phyloP scores from a whole-genome alignment of 2,888 invertebrate species.

The Drosophila pseudotakahashii region DNA sequence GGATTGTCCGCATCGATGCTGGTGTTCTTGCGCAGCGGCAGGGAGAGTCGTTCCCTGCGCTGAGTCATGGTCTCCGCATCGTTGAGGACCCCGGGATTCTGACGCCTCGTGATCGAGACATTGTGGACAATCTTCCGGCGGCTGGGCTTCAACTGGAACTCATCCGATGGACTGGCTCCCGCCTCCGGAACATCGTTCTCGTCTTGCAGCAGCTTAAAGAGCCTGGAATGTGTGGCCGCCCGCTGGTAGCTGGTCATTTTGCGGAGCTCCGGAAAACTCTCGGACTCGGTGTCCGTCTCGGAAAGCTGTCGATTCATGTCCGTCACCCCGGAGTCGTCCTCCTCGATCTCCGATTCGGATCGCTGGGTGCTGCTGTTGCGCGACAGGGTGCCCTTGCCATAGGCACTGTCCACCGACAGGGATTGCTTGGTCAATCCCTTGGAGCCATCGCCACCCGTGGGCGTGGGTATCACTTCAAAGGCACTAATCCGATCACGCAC shows the following conservation, averaged over 20 bases:
- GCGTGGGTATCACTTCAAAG: constrained; percentile 72
- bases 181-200: constrained; percentile 82
- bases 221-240: constrained; percentile 89
- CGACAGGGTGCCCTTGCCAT: constrained; percentile 76
- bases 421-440: constrained; percentile 64
- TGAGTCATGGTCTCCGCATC: constrained; percentile 84
- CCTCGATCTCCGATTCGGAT: constrained; percentile 85
- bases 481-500: constrained; percentile 82
- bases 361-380: constrained; percentile 83
- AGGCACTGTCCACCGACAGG: constrained; percentile 76
- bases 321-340: constrained; percentile 90
- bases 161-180: constrained; percentile 61
- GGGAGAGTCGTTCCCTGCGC: constrained; percentile 85
- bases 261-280: constrained; percentile 86
- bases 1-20: constrained; percentile 85
- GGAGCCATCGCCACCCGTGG: constrained; percentile 32
- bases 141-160: constrained; percentile 79
- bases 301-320: constrained; percentile 89
- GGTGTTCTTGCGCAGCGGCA: constrained; percentile 85
- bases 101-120: constrained; percentile 84
- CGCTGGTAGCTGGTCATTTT: constrained; percentile 88
- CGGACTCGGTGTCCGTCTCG: constrained; percentile 88
- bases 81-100: constrained; percentile 79
- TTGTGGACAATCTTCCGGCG: constrained; percentile 84
- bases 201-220: constrained; percentile 88